Percentiles rank a stretch among this genome's conserved stretches.
These are phyloP conservation scores for Pangasius macronema DNA, from an alignment of 2,797 vertebrate species.

Conservation along the genomic window DNA sequence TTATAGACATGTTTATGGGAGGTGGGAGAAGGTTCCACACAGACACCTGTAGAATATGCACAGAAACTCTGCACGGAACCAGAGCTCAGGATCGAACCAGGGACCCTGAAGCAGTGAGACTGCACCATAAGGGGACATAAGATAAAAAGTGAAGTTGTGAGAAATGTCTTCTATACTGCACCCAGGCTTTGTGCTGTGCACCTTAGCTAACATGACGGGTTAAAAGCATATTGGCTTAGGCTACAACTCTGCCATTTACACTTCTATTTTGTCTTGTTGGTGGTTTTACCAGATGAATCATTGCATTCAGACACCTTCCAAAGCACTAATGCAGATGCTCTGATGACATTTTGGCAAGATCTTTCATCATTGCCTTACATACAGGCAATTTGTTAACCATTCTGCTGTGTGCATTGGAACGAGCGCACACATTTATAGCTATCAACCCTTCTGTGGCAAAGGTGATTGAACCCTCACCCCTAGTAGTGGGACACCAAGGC, in stretches of 20 bases:
- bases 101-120: no score
- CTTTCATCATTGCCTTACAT: not conserved
- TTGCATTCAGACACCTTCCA: not conserved
- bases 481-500: not conserved
- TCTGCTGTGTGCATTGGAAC: not conserved
- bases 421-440: not conserved
- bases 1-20: not conserved
- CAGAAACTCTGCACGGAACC: not conserved
- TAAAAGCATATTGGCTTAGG: not conserved
- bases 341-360: not conserved
- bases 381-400: not conserved
- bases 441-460: not conserved
- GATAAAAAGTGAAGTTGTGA: no score
- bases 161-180: not conserved
- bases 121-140: no score
- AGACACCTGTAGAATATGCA: not conserved
- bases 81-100: not conserved
- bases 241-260: not conserved
- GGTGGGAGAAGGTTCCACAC: not conserved
- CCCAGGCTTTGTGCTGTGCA: not conserved
- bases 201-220: not conserved
- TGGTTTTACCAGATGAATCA: not conserved
- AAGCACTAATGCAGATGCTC: not conserved
- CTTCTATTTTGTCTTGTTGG: not conserved
- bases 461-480: not conserved